Base-by-base conservation (phyloP, 35 echinoderm and acorn worm genomes). In the Antedon bifida region DNA sequence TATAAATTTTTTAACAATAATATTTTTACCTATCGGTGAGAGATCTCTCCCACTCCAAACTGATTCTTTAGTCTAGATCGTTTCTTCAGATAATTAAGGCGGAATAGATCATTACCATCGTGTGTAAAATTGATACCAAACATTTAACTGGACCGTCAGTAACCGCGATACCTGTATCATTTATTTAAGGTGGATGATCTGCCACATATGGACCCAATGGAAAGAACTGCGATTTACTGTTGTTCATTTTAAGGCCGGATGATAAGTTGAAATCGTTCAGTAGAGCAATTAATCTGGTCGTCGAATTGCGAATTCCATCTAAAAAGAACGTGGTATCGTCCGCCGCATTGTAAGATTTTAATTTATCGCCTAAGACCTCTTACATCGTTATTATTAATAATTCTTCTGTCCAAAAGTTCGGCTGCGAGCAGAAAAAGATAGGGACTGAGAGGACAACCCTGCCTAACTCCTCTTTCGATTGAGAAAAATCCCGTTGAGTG, bases 261-360 rank as follows among this genome's bases (percentile, higher is more conserved):
- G 85, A 55, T 12, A 78, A 5, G 30, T 46, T 46, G 79, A 86
- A 86, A 32, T 78, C 78, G 13, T 78, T 73, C 8, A 86, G 33
- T 23, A 44, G 44, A 31, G n/a, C 79, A n/a, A 86, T 4, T 64
- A 26, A 14, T 55, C 79, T 77, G 17, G 34, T 78, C 77, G 44
- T 3, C 35, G 84, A 86, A 32, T 79, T 35, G 7, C 44, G 21
- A 56, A 35, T 78, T 4, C 85, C 85, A 36, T 75, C 78, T 11
- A 81, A 36, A 36, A 81, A 73, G 39, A 85, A n/a, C 32, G 75
- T 34, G 4, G 83, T 76, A 30, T 85, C 73, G 16, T 85, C 83
- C 7, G 83, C 83, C 83, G 77, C 77, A 86, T 79, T 86, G 84
- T 23, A 79, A 56, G 13, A 79, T 23, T 79, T 79, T 79, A 77